Evolutionary conservation across 1,140 invertebrate species (phyloP).

Genomic region (Nasonia longicornis): DNA sequence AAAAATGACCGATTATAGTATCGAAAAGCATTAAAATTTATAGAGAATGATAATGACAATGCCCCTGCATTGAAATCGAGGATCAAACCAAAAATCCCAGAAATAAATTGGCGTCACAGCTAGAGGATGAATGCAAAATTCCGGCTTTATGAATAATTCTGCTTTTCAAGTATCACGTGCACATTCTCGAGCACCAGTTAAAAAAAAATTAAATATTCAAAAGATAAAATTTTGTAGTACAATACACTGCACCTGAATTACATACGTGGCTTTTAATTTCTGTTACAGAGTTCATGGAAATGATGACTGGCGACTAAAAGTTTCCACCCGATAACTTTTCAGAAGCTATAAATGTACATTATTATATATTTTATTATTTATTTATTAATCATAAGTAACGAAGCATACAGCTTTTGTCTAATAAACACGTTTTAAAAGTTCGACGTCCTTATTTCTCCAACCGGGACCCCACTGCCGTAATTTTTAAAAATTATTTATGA

Average conservation of each 20-base stretch:
- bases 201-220: background rate
- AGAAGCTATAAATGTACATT: conserved; percentile 25
- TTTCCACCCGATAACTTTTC: background rate
- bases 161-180: background rate
- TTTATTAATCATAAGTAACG: conserved; percentile 23
- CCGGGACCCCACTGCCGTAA: too few relatives aligned
- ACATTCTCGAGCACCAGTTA: background rate
- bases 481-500: too few relatives aligned
- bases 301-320: conserved; percentile 78
- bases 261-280: conserved; percentile 7
- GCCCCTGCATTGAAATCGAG: background rate
- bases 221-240: background rate
- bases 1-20: too few relatives aligned
- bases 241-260: background rate
- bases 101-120: background rate
- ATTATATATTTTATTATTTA: conserved; percentile 41
- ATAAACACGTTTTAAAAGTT: conserved; percentile 25
- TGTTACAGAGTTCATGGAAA: conserved; percentile 79
- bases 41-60: background rate
- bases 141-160: background rate
- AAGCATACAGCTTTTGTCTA: conserved; percentile 21
- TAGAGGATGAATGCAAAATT: too few relatives aligned
- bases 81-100: background rate
- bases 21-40: background rate
- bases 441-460: background rate